These are phyloP conservation scores for Liparis tanakae DNA, from an alignment of 2,797 vertebrate genomes.

Conservation along the genomic window DNA sequence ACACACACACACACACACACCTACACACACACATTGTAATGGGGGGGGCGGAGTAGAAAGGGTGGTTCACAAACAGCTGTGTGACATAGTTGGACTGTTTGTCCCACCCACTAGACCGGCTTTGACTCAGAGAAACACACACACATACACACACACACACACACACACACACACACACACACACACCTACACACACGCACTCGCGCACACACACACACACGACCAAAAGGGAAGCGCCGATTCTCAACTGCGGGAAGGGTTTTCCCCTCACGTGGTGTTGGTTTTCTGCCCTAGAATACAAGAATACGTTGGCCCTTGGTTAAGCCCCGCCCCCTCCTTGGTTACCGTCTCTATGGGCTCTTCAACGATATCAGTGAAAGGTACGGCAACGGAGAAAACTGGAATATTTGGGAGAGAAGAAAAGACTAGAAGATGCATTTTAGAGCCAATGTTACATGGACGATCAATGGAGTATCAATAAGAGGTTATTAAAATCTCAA, in stretches of 20 bases:
- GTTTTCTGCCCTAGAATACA: neutral
- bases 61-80: conserved; percentile 53
- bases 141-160: conserved; percentile 1
- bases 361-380: neutral
- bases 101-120: conserved; percentile 10
- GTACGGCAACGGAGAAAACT: too few relatives aligned
- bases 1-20: neutral
- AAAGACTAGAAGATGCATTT: too few relatives aligned
- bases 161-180: neutral
- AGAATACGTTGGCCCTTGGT: too few relatives aligned
- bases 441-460: too few relatives aligned
- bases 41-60: conserved; percentile 35
- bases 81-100: conserved; percentile 35
- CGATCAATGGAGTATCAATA: too few relatives aligned
- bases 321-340: too few relatives aligned
- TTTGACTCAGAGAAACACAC: neutral
- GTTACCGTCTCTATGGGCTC: too few relatives aligned
- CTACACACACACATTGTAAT: neutral
- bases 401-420: too few relatives aligned
- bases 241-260: neutral
- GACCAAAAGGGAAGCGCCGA: conserved; percentile 1
- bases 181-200: neutral
- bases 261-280: too few relatives aligned
- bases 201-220: conserved; percentile 1
- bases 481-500: too few relatives aligned